Evolutionary conservation across 2,113 vertebrate genomes (phyloP).

Genomic region (Hemicordylus capensis): DNA sequence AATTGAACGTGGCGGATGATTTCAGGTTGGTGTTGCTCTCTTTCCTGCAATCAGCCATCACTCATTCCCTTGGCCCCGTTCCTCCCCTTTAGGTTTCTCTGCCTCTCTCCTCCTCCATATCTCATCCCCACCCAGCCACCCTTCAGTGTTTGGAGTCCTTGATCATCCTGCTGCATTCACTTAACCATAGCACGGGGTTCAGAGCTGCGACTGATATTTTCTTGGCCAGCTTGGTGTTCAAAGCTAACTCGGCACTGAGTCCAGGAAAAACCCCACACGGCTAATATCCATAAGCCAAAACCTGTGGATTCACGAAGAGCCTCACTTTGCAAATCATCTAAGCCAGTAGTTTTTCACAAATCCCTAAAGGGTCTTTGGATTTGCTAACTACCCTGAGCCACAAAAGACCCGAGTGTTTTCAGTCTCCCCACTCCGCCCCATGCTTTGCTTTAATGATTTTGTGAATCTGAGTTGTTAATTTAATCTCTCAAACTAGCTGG

Average conservation of each 20-base stretch:
- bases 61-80: slow-evolving; percentile 25
- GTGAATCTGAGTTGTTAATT: background rate
- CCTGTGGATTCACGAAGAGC: background rate
- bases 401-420: too few species aligned
- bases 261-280: background rate
- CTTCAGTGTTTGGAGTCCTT: background rate
- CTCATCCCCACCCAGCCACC: background rate
- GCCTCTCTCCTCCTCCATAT: background rate
- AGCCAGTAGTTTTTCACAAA: background rate
- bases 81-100: slow-evolving; percentile 35
- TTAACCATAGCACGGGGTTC: background rate
- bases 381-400: background rate
- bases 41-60: slow-evolving; percentile 70
- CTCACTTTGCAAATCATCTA: background rate
- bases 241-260: slow-evolving; percentile 6
- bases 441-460: background rate
- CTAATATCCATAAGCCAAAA: background rate
- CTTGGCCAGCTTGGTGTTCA: background rate
- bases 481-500: background rate
- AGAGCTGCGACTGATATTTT: background rate
- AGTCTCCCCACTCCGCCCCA: background rate
- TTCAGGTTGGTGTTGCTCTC: slow-evolving; percentile 78
- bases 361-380: background rate
- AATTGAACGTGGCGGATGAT: slow-evolving; percentile 68
- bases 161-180: background rate